Evolutionary conservation across 1,140 invertebrate genomes (phyloP).

Genomic region (Euwallacea fornicatus): DNA sequence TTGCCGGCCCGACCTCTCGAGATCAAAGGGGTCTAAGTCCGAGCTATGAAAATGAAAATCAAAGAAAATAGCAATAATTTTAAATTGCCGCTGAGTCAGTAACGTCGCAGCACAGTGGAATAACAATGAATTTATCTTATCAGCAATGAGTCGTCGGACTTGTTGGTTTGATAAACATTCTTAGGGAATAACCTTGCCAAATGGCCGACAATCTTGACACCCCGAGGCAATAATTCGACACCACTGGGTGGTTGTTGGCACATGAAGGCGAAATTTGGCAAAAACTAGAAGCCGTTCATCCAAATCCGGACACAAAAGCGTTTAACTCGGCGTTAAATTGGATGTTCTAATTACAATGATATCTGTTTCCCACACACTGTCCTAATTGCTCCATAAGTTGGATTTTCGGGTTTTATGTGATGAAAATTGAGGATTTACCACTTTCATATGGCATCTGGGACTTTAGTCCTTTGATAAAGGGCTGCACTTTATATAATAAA

Average conservation of each 20-base stretch:
- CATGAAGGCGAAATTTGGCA: conserved; percentile 32
- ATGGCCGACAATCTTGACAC: conserved; percentile 28
- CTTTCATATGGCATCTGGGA: conserved; percentile 24
- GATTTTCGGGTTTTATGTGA: conserved; percentile 36
- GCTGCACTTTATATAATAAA: neutral
- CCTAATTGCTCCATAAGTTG: conserved; percentile 37
- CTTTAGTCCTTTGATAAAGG: conserved; percentile 20
- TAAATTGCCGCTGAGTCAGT: no score
- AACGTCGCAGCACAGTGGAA: no score
- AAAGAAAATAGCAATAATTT: no score
- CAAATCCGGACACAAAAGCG: conserved; percentile 34
- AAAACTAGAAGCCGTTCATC: conserved; percentile 33
- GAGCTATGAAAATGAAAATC: no score
- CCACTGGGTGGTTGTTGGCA: conserved; percentile 21
- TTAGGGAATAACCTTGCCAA: conserved; percentile 6
- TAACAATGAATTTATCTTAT: no score
- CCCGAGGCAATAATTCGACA: conserved; percentile 18
- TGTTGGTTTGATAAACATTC: no score
- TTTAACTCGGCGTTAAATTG: conserved; percentile 36
- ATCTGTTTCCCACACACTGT: conserved; percentile 36
- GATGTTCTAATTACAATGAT: conserved; percentile 39
- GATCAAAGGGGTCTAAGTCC: no score
- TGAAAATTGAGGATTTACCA: conserved; percentile 35
- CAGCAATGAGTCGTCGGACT: no score
- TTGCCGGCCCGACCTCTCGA: no score